Evolutionary conservation across 2,797 vertebrate genomes (phyloP).

Genomic region (Pterois miles): DNA sequence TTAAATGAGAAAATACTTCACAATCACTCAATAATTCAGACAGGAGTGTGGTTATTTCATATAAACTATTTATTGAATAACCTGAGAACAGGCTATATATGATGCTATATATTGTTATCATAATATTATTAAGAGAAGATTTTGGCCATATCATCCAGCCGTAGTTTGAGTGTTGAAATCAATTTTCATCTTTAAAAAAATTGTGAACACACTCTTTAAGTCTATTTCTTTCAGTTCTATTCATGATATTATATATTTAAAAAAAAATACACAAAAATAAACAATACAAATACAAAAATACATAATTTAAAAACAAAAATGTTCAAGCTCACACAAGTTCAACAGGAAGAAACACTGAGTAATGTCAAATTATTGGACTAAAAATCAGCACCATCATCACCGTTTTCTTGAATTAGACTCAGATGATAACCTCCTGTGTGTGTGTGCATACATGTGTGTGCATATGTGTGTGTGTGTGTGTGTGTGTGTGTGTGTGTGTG

Average conservation of each 20-base stretch:
- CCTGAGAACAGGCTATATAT: too few species aligned
- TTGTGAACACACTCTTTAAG: background rate
- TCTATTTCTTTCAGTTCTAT: background rate
- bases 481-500: conserved; percentile 1
- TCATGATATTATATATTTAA: background rate
- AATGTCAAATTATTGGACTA: background rate
- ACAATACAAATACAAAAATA: too few species aligned
- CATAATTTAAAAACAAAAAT: background rate
- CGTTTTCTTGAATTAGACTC: background rate
- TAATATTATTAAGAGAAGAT: too few species aligned
- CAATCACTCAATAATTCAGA: too few species aligned
- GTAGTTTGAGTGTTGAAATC: background rate
- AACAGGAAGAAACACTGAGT: background rate
- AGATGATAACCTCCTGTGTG: background rate
- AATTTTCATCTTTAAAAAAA: too few species aligned
- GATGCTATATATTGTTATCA: too few species aligned
- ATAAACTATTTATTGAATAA: too few species aligned
- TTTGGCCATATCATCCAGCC: too few species aligned
- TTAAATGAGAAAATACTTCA: too few species aligned
- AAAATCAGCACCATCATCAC: background rate
- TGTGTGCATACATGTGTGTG: background rate
- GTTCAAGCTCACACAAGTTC: background rate
- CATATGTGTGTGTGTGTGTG: background rate
- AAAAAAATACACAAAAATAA: background rate
- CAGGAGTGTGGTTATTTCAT: too few species aligned